Evolutionary conservation across 2,888 invertebrate species (phyloP), one percentile per base, ranked within the genome.

Genomic region (Oxycera nigricornis): DNA sequence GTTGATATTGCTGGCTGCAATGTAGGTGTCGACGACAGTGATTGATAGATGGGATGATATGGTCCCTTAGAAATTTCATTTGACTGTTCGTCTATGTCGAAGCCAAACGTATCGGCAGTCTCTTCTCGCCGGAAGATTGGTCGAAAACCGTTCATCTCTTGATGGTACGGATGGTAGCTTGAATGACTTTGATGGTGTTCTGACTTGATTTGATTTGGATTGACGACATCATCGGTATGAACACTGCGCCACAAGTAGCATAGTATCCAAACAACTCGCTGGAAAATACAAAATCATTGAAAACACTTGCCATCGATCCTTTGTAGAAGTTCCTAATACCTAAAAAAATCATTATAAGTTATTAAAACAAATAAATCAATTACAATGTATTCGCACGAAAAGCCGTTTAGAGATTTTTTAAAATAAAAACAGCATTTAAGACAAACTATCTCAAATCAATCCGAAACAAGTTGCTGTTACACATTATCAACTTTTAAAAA

Each of bases 51-150:
- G 1, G 72, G 59, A n/a, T 39, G 26, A 39, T 55, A 26, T 20
- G 57, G 17, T 20, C 59, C 72, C 24, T 41, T 39, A n/a, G 41
- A 2, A 22, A 72, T 72, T 41, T 72, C 72, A 72, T 72, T 72
- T 2, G 9, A 7, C 1, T 59, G 17, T 7, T 57, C 72, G 11
- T 57, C 28, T 14, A 39, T 24, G n/a, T 59, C 59, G 9, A 52
- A 52, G 26, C 50, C 46, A n/a, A 50, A 68, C 9, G 6, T 6
- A n/a, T 50, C 14, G 1, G 28, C 46, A n/a, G 14, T 50, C 9
- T 2, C 17, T 17, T 50, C 46, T 7, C 46, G 9, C 26, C 17
- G 11, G 17, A 6, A 7, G 2, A 30, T 14, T 41, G 41, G 24
- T 11, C 24, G n/a, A 24, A 65, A 65, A 24, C 24, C 35, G 41